Conservation (phyloP, 2,888 invertebrate species). For the Ophion obscuratus region DNA sequence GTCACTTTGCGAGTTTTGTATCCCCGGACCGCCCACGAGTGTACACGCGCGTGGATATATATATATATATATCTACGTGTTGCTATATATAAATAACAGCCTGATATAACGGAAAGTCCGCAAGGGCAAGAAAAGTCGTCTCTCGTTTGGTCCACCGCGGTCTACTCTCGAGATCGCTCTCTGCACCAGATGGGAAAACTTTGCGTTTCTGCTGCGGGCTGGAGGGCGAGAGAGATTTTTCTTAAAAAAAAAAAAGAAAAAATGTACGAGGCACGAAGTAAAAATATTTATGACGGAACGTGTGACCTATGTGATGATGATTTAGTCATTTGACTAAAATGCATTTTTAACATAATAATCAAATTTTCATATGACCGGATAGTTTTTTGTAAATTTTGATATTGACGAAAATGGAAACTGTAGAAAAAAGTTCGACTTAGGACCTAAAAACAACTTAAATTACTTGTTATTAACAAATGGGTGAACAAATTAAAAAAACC, state of each 20-base stretch:
- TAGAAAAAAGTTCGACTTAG: too few relatives aligned
- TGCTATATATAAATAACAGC: not conserved
- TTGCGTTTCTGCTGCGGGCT: constrained; percentile 24
- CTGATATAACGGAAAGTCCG: constrained; percentile 34
- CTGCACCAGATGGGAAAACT: constrained; percentile 56
- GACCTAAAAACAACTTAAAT: too few relatives aligned
- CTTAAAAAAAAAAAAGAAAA: not conserved
- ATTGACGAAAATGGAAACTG: too few relatives aligned
- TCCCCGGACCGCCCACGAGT: not conserved
- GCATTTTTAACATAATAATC: too few relatives aligned
- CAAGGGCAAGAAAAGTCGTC: constrained; percentile 30
- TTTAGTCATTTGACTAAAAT: too few relatives aligned
- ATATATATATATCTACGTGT: not conserved
- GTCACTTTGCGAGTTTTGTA: constrained; percentile 57
- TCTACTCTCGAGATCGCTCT: constrained; percentile 43
- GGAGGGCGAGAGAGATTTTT: not conserved
- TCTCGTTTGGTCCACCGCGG: constrained; percentile 13
- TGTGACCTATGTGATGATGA: too few relatives aligned
- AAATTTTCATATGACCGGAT: too few relatives aligned
- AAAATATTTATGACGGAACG: too few relatives aligned
- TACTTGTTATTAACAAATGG: too few relatives aligned
- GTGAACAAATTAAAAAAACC: too few relatives aligned
- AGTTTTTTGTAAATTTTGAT: too few relatives aligned
- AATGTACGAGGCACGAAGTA: not conserved
- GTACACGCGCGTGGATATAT: too few relatives aligned